A percentile compares a stretch with the other conserved stretches of the same genome.
Evolutionary conservation across 2,888 invertebrate genomes (phyloP).

Genomic region (Coremacera marginata): DNA sequence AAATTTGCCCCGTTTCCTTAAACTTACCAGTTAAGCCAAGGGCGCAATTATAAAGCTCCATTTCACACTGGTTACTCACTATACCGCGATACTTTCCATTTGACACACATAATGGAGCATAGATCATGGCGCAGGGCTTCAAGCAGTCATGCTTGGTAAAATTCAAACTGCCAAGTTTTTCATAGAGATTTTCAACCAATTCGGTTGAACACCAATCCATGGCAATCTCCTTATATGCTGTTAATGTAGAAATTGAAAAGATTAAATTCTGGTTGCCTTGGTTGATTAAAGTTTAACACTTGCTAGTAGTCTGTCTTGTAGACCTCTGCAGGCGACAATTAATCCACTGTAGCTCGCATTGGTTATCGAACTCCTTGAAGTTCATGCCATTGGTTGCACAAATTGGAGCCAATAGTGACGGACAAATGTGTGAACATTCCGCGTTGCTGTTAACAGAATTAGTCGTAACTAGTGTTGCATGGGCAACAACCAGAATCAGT

Average conservation of each 20-base stretch:
- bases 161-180: conserved; percentile 51
- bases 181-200: conserved; percentile 51
- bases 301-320: not conserved
- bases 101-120: conserved; percentile 60
- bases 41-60: conserved; percentile 59
- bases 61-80: conserved; percentile 56
- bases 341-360: conserved; percentile 53
- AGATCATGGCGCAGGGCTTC: conserved; percentile 60
- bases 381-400: conserved; percentile 59
- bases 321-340: conserved; percentile 58
- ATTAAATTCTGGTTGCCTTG: not conserved
- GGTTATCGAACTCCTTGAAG: conserved; percentile 57
- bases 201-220: conserved; percentile 62
- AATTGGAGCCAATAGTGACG: conserved; percentile 53
- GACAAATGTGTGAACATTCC: conserved; percentile 58
- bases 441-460: conserved; percentile 49
- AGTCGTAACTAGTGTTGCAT: not conserved
- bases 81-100: conserved; percentile 61
- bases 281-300: too few species aligned
- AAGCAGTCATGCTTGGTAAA: conserved; percentile 52
- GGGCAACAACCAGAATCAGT: not conserved
- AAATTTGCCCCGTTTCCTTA: not conserved
- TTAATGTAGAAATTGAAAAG: not conserved
- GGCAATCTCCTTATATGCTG: conserved; percentile 54
- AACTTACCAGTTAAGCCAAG: conserved; percentile 37